Percentiles rank a stretch among this genome's conserved stretches.
phyloP scores from a whole-genome alignment of 2,888 invertebrate species.

The Napeogenes inachia region DNA sequence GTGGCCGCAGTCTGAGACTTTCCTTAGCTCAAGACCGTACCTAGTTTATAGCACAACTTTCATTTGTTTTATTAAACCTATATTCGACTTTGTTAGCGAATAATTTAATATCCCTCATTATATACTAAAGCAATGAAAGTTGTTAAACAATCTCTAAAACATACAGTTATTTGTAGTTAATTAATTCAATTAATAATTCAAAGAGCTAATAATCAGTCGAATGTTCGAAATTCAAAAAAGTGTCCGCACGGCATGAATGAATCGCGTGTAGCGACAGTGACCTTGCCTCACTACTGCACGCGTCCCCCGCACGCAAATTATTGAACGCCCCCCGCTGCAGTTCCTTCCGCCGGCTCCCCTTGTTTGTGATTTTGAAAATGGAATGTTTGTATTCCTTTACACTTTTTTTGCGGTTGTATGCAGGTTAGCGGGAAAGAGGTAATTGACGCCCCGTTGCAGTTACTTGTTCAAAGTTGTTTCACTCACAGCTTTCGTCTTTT shows the following conservation, averaged over 20 bases:
- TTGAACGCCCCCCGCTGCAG: slow-evolving; percentile 48
- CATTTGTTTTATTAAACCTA: not conserved
- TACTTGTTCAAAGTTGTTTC: no score
- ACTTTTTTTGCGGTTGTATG: not conserved
- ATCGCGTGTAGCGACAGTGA: slow-evolving; percentile 63
- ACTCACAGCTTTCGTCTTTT: no score
- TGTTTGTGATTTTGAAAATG: slow-evolving; percentile 25
- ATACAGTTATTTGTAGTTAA: no score
- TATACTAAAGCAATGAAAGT: not conserved
- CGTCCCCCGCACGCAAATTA: slow-evolving; percentile 60
- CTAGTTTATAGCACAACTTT: slow-evolving; percentile 3
- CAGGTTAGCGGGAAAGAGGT: not conserved
- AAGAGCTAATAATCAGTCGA: not conserved
- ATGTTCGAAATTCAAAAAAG: slow-evolving; percentile 25
- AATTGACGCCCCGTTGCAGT: no score
- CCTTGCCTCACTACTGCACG: slow-evolving; percentile 61
- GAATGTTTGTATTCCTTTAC: slow-evolving; percentile 12
- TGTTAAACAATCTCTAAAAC: no score
- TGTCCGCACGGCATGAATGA: slow-evolving; percentile 52
- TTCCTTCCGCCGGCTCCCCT: slow-evolving; percentile 27
- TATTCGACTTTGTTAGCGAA: not conserved
- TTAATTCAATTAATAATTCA: no score
- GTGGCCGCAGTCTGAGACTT: not conserved
- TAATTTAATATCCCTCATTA: not conserved
- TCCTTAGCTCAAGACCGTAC: not conserved